These are phyloP conservation scores for Nomada ferruginata DNA, from an alignment of 2,888 invertebrate species.

Conservation along the genomic window DNA sequence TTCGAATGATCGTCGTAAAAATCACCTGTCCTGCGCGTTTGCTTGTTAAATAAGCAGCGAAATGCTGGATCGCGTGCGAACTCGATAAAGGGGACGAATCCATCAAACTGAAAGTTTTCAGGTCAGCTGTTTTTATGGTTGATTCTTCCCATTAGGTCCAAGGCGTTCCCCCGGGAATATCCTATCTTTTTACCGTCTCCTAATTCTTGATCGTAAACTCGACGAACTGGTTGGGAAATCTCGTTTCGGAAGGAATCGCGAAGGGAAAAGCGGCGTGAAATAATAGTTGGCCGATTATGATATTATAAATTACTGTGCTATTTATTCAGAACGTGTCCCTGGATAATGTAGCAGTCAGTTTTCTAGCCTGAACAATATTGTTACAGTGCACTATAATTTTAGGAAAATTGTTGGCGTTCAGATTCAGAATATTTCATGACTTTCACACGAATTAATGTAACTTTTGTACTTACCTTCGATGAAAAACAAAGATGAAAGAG, in stretches of 20 bases:
- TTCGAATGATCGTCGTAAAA: not conserved
- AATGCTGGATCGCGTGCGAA: conserved; percentile 9
- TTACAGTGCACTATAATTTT: no score
- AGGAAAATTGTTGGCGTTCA: no score
- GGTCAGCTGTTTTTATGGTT: conserved; percentile 43
- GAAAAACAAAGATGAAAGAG: no score
- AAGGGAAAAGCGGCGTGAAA: no score
- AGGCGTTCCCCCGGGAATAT: not conserved
- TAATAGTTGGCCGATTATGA: no score
- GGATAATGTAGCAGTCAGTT: no score
- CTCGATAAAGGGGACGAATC: conserved; percentile 26
- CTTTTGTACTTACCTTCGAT: not conserved
- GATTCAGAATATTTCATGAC: no score
- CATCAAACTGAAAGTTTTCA: conserved; percentile 44
- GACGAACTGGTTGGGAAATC: not conserved
- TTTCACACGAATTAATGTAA: not conserved
- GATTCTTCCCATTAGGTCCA: conserved; percentile 22
- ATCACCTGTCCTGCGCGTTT: not conserved
- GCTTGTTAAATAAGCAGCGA: conserved; percentile 28
- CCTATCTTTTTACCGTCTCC: not conserved
- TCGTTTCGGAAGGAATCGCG: not conserved
- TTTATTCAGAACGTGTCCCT: no score
- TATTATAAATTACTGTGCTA: no score
- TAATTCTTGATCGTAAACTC: conserved; percentile 2
- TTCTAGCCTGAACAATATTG: no score